A percentile compares a stretch with the other conserved stretches of the same genome.
Evolutionary conservation across 2,113 vertebrate genomes (phyloP).

Genomic region (Stigmatopora nigra): DNA sequence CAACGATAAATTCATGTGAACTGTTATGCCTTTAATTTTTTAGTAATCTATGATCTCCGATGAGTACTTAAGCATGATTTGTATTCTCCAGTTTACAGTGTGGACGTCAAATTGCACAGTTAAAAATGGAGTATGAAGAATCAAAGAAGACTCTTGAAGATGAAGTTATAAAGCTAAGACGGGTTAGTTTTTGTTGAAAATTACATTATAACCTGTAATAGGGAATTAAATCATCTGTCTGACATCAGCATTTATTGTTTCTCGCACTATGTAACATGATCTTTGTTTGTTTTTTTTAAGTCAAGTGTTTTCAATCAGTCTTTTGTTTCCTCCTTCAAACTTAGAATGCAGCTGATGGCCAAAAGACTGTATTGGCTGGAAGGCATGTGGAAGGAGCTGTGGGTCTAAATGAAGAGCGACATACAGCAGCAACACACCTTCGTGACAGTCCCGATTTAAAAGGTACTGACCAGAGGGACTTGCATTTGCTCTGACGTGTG

Average conservation of each 20-base stretch:
- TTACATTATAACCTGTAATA: background rate
- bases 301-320: background rate
- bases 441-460: constrained; percentile 58
- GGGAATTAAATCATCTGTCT: background rate
- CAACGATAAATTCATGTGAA: background rate
- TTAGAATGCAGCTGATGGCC: constrained; percentile 47
- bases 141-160: constrained; percentile 74
- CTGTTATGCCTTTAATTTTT: background rate
- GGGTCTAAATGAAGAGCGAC: constrained; percentile 52
- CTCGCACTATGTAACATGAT: background rate
- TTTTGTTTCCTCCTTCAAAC: background rate
- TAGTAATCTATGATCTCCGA: background rate
- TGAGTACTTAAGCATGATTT: constrained; percentile 22
- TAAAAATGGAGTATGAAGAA: constrained; percentile 87
- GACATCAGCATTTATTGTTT: background rate
- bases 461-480: constrained; percentile 47
- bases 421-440: constrained; percentile 51
- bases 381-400: constrained; percentile 24
- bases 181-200: constrained; percentile 38
- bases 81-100: constrained; percentile 84
- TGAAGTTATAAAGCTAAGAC: constrained; percentile 53
- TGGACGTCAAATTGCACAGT: constrained; percentile 86
- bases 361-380: constrained; percentile 27
- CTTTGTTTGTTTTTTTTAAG: background rate
- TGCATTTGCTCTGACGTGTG: too few species aligned